phyloP scores from a whole-genome alignment of 2,113 vertebrate genomes.

The Tetrax tetrax region DNA sequence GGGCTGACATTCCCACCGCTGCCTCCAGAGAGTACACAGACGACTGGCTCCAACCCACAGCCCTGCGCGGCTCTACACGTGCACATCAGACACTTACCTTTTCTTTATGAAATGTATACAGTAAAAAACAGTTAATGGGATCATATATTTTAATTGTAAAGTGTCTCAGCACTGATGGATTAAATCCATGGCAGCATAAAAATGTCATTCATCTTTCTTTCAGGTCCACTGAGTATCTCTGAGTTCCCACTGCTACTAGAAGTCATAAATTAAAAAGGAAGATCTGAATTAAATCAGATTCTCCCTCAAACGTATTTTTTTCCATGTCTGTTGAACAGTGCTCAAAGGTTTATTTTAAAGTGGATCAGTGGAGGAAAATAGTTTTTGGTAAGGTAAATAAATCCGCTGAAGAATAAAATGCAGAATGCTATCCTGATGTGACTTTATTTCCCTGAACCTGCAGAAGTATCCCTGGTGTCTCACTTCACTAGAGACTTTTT shows the following conservation, averaged over 20 bases:
- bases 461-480: not conserved
- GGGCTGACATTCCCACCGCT: fast-evolving
- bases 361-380: not conserved
- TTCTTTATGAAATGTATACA: not conserved
- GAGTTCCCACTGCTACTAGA: not conserved
- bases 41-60: not conserved
- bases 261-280: not conserved
- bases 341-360: not conserved
- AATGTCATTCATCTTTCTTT: not conserved
- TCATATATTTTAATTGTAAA: not conserved
- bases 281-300: not conserved
- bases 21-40: not conserved
- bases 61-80: not conserved
- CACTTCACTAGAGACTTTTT: not conserved
- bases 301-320: not conserved
- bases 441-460: not conserved
- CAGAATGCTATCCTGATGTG: not conserved
- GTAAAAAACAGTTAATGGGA: not conserved
- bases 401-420: not conserved
- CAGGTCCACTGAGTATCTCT: not conserved
- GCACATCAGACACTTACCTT: not conserved
- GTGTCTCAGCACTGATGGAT: not conserved
- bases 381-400: not conserved
- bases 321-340: not conserved
- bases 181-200: not conserved